These are phyloP conservation scores for Mionectes macconnelli DNA, from an alignment of 2,113 vertebrate genomes.

Conservation along the genomic window DNA sequence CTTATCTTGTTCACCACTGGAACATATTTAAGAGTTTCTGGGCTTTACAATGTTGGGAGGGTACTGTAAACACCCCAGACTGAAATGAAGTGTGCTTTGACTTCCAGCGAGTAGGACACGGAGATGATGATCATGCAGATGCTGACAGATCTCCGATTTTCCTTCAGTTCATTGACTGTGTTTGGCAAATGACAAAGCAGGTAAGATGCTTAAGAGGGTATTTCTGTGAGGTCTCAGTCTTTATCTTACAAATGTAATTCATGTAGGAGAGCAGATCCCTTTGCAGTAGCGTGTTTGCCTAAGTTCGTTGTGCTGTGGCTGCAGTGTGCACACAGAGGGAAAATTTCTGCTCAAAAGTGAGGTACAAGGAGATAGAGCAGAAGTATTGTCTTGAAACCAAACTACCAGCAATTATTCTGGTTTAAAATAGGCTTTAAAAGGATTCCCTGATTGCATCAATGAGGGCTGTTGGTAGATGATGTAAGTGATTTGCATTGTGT, in stretches of 20 bases:
- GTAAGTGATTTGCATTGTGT: background rate
- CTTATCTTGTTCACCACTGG: background rate
- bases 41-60: background rate
- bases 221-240: background rate
- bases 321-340: accelerated
- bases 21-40: background rate
- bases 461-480: background rate
- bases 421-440: background rate
- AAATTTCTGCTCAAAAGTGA: background rate
- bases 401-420: background rate
- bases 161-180: conserved; percentile 96
- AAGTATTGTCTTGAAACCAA: background rate
- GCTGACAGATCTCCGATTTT: conserved; percentile 96
- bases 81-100: background rate
- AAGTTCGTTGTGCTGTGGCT: background rate
- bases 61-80: background rate
- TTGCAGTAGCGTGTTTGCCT: background rate
- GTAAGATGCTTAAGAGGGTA: conserved; percentile 64
- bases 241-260: background rate
- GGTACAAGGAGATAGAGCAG: background rate
- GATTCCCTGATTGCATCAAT: background rate
- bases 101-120: conserved; percentile 89
- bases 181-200: conserved; percentile 98
- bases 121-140: conserved; percentile 89
- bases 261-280: background rate